phyloP scores from a whole-genome alignment of 2,888 invertebrate genomes.

The Ormia ochracea region DNA sequence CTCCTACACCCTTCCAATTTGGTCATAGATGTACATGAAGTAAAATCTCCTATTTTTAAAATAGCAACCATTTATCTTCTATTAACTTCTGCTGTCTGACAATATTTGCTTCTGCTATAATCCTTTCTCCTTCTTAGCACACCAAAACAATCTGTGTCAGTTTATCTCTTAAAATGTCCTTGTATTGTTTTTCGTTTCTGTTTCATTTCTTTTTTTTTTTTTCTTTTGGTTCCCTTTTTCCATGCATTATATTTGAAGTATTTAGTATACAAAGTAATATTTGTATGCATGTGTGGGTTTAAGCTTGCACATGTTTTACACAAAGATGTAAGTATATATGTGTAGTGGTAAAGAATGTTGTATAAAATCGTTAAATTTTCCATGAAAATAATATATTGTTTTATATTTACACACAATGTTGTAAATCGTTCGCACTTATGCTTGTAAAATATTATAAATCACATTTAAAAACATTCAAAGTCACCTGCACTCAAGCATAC shows the following conservation, averaged over 20 bases:
- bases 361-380: conserved; percentile 47
- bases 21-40: too few species aligned
- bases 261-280: background rate
- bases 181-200: conserved; percentile 11
- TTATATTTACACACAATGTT: conserved; percentile 60
- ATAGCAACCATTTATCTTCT: background rate
- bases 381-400: conserved; percentile 52
- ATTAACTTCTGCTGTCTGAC: too few species aligned
- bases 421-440: conserved; percentile 60
- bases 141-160: conserved; percentile 9
- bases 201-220: too few species aligned
- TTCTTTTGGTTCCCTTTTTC: background rate
- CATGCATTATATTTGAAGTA: background rate
- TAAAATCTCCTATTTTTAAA: too few species aligned
- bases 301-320: background rate
- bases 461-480: conserved; percentile 59
- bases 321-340: background rate
- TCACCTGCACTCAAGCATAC: conserved; percentile 52
- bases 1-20: too few species aligned
- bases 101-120: too few species aligned
- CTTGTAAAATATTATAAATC: conserved; percentile 60
- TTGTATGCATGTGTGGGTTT: too few species aligned
- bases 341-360: background rate
- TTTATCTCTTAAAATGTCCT: conserved; percentile 33
- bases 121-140: background rate